phyloP scores from a whole-genome alignment of 2,113 vertebrate genomes.

The Microcebus ravelobensis region DNA sequence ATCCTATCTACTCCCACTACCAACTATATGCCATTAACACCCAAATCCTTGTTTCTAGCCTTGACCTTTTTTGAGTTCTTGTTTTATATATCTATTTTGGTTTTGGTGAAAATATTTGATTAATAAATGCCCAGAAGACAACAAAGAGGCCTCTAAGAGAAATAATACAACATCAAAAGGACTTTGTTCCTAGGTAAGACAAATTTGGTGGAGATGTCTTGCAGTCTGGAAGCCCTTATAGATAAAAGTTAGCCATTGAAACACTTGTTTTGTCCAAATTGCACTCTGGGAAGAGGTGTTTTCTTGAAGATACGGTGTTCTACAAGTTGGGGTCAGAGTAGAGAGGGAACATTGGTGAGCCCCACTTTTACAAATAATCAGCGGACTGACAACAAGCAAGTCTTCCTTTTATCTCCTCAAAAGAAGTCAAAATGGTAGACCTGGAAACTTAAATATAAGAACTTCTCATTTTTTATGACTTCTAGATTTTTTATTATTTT shows the following conservation, averaged over 20 bases:
- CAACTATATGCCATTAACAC: neutral
- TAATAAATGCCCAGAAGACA: conserved; percentile 14
- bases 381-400: neutral
- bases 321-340: neutral
- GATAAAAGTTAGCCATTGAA: neutral
- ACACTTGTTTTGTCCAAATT: neutral
- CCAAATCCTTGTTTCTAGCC: neutral
- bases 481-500: conserved; percentile 12
- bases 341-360: neutral
- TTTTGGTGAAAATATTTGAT: neutral
- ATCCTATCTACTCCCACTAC: neutral
- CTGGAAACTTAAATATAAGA: neutral
- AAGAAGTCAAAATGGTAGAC: neutral
- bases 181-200: neutral
- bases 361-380: neutral
- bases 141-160: neutral
- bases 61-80: neutral
- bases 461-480: neutral
- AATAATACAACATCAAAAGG: neutral
- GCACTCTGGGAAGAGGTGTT: neutral
- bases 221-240: neutral
- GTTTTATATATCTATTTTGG: neutral
- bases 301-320: neutral
- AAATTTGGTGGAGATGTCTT: neutral
- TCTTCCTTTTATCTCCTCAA: neutral